phyloP scores from a whole-genome alignment of 53 echinoderm and acorn worm species.

The Mesocentrotus franciscanus region DNA sequence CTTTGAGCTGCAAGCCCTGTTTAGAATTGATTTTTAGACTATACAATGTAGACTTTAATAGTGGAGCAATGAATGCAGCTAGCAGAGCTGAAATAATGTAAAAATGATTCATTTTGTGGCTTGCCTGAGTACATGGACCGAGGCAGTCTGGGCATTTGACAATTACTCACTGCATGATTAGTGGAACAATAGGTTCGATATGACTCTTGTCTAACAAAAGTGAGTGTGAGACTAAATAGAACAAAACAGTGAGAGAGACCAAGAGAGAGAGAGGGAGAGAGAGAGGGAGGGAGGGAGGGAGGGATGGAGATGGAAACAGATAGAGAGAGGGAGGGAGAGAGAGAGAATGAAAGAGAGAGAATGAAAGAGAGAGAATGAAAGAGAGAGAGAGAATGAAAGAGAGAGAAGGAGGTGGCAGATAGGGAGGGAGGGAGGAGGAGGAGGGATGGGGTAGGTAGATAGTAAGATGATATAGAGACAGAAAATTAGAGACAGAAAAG shows the following conservation, averaged over 20 bases:
- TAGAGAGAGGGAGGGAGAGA: neutral
- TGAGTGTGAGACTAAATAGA: neutral
- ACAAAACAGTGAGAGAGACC: neutral
- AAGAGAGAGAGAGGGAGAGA: neutral
- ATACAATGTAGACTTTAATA: neutral
- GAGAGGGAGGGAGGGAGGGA: neutral
- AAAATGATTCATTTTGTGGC: conserved; percentile 55
- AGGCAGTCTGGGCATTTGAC: conserved; percentile 1
- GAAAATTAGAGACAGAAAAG: neutral
- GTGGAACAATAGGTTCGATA: conserved; percentile 1
- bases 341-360: neutral
- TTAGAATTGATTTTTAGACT: conserved; percentile 13
- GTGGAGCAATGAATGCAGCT: conserved; percentile 6
- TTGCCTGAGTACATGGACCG: neutral
- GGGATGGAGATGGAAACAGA: neutral
- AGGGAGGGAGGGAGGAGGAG: too few relatives aligned
- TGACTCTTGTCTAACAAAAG: neutral
- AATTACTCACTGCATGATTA: neutral
- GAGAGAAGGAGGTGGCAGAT: neutral
- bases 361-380: neutral
- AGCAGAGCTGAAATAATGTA: conserved; percentile 30
- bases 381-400: neutral
- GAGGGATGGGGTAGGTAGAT: neutral
- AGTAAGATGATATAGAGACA: neutral
- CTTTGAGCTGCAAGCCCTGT: neutral